Evolutionary conservation across 2,797 vertebrate genomes (phyloP).

Genomic region (Notoglanidium macrostoma): DNA sequence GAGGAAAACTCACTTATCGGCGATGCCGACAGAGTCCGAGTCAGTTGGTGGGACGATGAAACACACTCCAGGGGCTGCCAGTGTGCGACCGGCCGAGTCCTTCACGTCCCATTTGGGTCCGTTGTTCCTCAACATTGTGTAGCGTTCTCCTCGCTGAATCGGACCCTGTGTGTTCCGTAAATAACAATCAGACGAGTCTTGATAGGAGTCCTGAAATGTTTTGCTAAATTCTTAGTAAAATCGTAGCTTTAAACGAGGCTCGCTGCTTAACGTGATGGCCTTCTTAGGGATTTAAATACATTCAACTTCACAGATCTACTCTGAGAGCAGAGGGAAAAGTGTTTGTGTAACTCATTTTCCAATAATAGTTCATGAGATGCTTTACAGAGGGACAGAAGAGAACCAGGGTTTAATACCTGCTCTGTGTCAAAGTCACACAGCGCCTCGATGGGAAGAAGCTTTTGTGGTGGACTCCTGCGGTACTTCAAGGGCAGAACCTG

Average conservation of each 20-base stretch:
- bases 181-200: not conserved
- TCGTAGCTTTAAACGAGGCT: not conserved
- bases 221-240: not conserved
- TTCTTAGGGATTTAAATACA: not conserved
- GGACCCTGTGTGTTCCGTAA: slow-evolving; percentile 72
- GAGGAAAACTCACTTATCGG: slow-evolving; percentile 81
- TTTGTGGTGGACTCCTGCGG: slow-evolving; percentile 77
- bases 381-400: not conserved
- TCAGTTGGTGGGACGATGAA: slow-evolving; percentile 93
- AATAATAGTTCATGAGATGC: not conserved
- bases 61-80: slow-evolving; percentile 86
- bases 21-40: slow-evolving; percentile 76
- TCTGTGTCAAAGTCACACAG: slow-evolving; percentile 90
- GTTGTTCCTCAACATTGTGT: slow-evolving; percentile 85
- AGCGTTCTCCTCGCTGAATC: slow-evolving; percentile 83
- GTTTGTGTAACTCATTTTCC: not conserved
- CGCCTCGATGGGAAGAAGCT: slow-evolving; percentile 88
- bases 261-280: not conserved
- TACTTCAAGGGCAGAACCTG: slow-evolving; percentile 87
- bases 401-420: slow-evolving; percentile 72
- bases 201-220: not conserved
- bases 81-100: slow-evolving; percentile 75
- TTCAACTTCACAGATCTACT: not conserved
- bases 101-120: slow-evolving; percentile 86
- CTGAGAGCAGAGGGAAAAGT: not conserved